A percentile compares a stretch with the other conserved stretches of the same genome.
phyloP scores from a whole-genome alignment of 2,113 vertebrate genomes.

The Ascaphus truei region DNA sequence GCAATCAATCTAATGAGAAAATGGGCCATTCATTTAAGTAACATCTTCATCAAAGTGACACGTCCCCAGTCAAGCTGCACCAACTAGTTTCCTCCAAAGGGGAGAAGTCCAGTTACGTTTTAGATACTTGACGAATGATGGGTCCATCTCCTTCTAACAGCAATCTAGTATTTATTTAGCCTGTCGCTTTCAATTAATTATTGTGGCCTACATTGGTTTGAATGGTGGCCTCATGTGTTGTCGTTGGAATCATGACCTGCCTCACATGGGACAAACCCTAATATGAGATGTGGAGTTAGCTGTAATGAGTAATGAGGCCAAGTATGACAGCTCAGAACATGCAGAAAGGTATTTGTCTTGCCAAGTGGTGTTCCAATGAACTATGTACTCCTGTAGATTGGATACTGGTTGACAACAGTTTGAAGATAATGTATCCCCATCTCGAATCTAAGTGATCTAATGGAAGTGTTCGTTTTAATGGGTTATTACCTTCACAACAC shows the following conservation, averaged over 20 bases:
- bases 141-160: neutral
- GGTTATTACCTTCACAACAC: too few species aligned
- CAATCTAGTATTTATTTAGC: slow-evolving; percentile 6
- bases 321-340: neutral
- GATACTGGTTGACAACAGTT: neutral
- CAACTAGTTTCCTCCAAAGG: slow-evolving; percentile 9
- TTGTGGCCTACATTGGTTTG: slow-evolving; percentile 4
- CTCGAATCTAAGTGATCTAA: too few species aligned
- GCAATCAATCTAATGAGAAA: slow-evolving; percentile 33
- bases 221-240: neutral
- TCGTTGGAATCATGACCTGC: neutral
- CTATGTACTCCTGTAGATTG: neutral
- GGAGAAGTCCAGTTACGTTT: slow-evolving; percentile 13
- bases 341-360: neutral
- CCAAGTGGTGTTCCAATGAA: neutral
- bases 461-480: too few species aligned
- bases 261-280: neutral
- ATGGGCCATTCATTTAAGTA: slow-evolving; percentile 5
- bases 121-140: slow-evolving; percentile 13
- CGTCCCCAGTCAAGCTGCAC: neutral
- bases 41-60: slow-evolving; percentile 27
- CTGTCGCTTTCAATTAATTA: slow-evolving; percentile 22
- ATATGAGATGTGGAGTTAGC: neutral
- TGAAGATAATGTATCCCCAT: too few species aligned
- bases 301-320: neutral